phyloP scores from a whole-genome alignment of 2,113 vertebrate species.

The Hydrochoerus hydrochaeris region DNA sequence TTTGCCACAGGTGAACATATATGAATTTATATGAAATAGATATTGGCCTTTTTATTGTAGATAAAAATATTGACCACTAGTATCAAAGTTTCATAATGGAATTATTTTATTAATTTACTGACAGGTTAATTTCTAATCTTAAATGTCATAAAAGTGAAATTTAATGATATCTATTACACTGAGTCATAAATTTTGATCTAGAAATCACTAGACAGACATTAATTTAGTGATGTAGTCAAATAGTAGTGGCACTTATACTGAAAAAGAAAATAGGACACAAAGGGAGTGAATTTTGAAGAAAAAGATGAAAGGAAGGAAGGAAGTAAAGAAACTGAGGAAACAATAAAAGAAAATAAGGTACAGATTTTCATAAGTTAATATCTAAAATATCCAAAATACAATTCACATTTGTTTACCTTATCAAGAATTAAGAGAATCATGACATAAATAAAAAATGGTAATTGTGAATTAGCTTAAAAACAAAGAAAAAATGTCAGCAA shows the following conservation, averaged over 20 bases:
- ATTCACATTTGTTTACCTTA: neutral
- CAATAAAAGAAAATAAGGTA: no score
- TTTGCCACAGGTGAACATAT: neutral
- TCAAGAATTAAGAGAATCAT: neutral
- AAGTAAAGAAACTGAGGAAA: neutral
- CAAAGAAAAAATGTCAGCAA: neutral
- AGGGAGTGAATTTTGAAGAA: neutral
- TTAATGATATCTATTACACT: neutral
- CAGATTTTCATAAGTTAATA: neutral
- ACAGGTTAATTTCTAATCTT: neutral
- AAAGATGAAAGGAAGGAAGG: neutral
- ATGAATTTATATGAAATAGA: neutral
- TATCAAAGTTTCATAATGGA: neutral
- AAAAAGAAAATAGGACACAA: neutral
- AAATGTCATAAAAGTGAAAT: neutral
- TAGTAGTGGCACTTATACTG: neutral
- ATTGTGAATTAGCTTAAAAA: neutral
- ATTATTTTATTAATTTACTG: neutral
- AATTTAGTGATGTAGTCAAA: neutral
- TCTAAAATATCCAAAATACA: neutral
- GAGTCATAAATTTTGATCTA: neutral
- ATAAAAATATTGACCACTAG: neutral
- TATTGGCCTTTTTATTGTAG: neutral
- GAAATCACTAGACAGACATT: neutral
- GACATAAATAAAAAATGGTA: neutral